Evolutionary conservation across 2,888 invertebrate genomes (phyloP).

Genomic region (Pycnomerus fuliginosus): DNA sequence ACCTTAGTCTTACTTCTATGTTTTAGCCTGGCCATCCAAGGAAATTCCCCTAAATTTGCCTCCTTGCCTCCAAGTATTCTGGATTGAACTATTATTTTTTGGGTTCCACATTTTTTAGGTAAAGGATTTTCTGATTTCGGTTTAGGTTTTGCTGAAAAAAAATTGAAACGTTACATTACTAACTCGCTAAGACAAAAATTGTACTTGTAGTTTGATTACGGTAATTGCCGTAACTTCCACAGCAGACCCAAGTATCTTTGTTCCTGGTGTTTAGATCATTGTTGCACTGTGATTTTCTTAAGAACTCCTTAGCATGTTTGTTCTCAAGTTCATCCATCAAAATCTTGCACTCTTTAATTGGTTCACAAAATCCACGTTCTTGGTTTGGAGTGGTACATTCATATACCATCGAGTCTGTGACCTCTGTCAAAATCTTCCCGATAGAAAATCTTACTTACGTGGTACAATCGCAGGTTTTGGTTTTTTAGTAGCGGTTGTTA

Average conservation of each 20-base stretch:
- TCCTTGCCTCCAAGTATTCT: conserved; percentile 51
- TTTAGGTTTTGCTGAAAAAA: not conserved
- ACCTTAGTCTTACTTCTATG: conserved; percentile 47
- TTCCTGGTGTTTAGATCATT: conserved; percentile 37
- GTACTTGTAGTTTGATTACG: too few species aligned
- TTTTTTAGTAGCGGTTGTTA: too few species aligned
- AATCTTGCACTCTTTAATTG: conserved; percentile 48
- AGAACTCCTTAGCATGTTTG: conserved; percentile 38
- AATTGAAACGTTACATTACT: too few species aligned
- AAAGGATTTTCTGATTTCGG: conserved; percentile 22
- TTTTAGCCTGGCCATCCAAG: conserved; percentile 57
- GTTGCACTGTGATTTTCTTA: conserved; percentile 33
- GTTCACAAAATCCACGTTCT: conserved; percentile 50
- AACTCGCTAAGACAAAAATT: too few species aligned
- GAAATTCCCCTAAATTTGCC: conserved; percentile 56
- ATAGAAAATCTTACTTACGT: too few species aligned
- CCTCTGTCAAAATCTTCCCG: too few species aligned
- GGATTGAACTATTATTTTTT: conserved; percentile 31
- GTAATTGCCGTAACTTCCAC: conserved; percentile 38
- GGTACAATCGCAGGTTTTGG: too few species aligned
- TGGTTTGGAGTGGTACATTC: conserved; percentile 51
- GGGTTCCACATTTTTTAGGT: conserved; percentile 45
- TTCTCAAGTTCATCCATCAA: conserved; percentile 42
- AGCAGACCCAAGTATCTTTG: too few species aligned
- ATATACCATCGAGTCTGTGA: too few species aligned